Conservation (phyloP, 2,113 vertebrate genomes). For the Melanerpes formicivorus region DNA sequence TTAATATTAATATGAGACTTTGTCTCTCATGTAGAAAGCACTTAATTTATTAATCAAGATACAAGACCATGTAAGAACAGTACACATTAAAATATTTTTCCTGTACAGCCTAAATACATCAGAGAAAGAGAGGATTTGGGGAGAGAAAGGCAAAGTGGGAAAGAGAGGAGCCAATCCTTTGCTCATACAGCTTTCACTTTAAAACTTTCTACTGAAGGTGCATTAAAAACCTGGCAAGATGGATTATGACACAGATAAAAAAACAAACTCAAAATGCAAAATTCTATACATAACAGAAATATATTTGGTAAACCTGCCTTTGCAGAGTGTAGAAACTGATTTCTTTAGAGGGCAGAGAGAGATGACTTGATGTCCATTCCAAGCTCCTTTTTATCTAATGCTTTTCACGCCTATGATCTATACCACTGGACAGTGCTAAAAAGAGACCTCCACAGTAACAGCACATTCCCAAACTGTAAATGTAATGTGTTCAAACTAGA, state of each 20-base stretch:
- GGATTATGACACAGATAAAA: not conserved
- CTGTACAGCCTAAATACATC: not conserved
- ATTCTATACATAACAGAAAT: not conserved
- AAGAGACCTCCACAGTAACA: not conserved
- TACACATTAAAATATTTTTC: not conserved
- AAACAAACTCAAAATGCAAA: not conserved
- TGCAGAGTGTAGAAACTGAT: not conserved
- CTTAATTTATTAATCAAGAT: not conserved
- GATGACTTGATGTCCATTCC: not conserved
- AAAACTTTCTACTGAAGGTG: not conserved
- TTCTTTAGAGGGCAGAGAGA: not conserved
- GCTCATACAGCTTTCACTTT: not conserved
- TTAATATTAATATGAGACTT: not conserved
- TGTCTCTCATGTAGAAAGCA: not conserved
- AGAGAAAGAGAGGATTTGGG: not conserved
- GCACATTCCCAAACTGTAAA: not conserved
- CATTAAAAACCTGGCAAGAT: not conserved
- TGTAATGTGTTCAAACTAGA: fast-evolving
- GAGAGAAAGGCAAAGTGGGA: not conserved
- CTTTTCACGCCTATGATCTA: fast-evolving
- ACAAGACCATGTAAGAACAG: not conserved
- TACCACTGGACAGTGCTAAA: not conserved
- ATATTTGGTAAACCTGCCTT: not conserved
- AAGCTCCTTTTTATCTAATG: not conserved
- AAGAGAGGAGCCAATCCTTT: not conserved